Evolutionary conservation across 2,113 vertebrate genomes (phyloP).

Genomic region (Mirounga angustirostris): DNA sequence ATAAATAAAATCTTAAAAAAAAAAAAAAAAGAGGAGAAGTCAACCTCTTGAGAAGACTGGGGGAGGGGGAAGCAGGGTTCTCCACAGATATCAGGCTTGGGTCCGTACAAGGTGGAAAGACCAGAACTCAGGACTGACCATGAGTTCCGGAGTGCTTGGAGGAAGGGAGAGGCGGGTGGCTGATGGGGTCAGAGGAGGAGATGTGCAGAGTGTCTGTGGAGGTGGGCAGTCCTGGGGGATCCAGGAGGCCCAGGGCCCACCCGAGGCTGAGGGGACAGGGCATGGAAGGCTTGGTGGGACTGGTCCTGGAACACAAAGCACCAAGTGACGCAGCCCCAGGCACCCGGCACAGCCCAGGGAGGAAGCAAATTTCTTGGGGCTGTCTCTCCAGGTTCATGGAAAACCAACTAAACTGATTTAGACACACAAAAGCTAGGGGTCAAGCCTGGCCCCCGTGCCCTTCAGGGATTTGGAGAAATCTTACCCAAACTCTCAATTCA

Average conservation of each 20-base stretch:
- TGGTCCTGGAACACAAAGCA: background rate
- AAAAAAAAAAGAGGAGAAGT: too few relatives aligned
- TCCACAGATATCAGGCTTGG: background rate
- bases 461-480: background rate
- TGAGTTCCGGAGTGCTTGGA: rapidly evolving
- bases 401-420: background rate
- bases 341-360: background rate
- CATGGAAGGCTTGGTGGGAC: too few relatives aligned
- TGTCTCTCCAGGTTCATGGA: background rate
- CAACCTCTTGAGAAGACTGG: background rate
- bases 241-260: background rate
- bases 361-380: background rate
- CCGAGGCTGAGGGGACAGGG: rapidly evolving
- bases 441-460: too few relatives aligned
- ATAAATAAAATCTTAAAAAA: background rate
- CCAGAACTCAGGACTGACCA: background rate
- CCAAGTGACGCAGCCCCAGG: background rate
- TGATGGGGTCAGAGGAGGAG: too few relatives aligned
- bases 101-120: background rate
- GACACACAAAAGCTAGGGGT: background rate
- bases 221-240: background rate
- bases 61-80: rapidly evolving
- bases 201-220: background rate
- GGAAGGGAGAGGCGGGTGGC: background rate
- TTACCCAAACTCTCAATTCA: background rate